Evolutionary conservation across 2,888 invertebrate genomes (phyloP).

Genomic region (Noctua pronuba): DNA sequence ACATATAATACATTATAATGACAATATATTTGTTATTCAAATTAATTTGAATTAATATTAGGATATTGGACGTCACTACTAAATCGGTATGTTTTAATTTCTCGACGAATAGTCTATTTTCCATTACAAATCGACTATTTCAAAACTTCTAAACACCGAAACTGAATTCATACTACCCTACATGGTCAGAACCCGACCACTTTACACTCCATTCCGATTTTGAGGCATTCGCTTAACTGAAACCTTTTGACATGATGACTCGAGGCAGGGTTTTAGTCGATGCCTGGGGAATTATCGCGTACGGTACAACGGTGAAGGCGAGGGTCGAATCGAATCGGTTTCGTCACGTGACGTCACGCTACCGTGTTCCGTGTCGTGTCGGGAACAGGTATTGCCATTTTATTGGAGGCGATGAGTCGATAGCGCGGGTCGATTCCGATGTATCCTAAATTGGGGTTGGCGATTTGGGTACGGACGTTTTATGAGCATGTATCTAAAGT

Average conservation of each 20-base stretch:
- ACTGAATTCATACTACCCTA: neutral
- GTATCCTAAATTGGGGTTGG: slow-evolving; percentile 32
- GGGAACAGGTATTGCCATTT: slow-evolving; percentile 66
- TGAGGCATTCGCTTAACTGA: slow-evolving; percentile 35
- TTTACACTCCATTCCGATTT: slow-evolving; percentile 36
- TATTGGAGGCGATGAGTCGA: slow-evolving; percentile 64
- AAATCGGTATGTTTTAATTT: neutral
- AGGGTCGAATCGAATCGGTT: slow-evolving; percentile 59
- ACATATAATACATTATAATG: no score
- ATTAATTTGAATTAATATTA: neutral
- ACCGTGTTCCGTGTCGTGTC: slow-evolving; percentile 60
- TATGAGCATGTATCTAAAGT: slow-evolving; percentile 11
- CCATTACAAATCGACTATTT: neutral
- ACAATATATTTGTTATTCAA: neutral
- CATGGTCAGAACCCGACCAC: slow-evolving; percentile 25
- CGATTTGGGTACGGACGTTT: slow-evolving; percentile 33
- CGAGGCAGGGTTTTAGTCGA: slow-evolving; percentile 53
- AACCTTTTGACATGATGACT: slow-evolving; percentile 58
- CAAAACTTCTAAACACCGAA: neutral
- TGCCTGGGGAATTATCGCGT: slow-evolving; percentile 47
- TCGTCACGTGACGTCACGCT: slow-evolving; percentile 57
- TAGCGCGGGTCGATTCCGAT: slow-evolving; percentile 44
- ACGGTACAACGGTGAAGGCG: slow-evolving; percentile 31
- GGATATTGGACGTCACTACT: neutral
- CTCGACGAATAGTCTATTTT: neutral